Percentiles rank a stretch among this genome's conserved stretches.
These are phyloP conservation scores for Nasua narica DNA, from an alignment of 2,797 vertebrate species.

Conservation along the genomic window DNA sequence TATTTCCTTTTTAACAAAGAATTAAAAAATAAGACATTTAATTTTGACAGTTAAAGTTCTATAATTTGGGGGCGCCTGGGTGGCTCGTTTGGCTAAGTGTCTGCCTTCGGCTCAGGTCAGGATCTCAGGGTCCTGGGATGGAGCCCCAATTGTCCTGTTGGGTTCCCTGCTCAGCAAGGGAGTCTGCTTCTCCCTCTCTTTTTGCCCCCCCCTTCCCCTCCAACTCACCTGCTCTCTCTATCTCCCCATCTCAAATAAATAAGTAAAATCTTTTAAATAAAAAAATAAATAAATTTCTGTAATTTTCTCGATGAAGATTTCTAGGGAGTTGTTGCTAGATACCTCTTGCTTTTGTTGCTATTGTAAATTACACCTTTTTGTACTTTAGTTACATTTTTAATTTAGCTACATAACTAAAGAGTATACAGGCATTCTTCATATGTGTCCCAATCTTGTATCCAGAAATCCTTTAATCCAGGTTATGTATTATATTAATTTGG, in stretches of 20 bases:
- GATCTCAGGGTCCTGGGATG: not conserved
- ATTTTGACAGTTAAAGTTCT: not conserved
- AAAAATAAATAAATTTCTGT: not conserved
- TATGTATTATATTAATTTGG: not conserved
- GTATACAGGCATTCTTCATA: not conserved
- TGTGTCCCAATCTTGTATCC: not conserved
- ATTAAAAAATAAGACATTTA: not conserved
- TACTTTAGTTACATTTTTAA: constrained; percentile 5
- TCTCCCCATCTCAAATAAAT: not conserved
- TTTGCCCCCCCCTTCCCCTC: too few relatives aligned
- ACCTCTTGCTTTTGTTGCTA: not conserved
- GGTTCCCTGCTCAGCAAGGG: too few relatives aligned
- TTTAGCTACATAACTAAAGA: not conserved
- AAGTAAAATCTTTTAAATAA: not conserved
- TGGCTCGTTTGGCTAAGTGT: not conserved
- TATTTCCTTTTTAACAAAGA: not conserved
- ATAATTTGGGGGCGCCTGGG: not conserved
- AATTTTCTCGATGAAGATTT: not conserved
- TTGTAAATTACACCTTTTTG: not conserved
- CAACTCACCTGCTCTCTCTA: not conserved
- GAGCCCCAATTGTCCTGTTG: not conserved
- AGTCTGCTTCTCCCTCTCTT: not conserved
- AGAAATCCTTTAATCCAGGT: not conserved
- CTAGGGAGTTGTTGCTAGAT: not conserved
- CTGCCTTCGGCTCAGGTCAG: not conserved